Evolutionary conservation across 1,140 invertebrate genomes (phyloP), one percentile per base, ranked within the genome.

Genomic region (Micrasema longulum): DNA sequence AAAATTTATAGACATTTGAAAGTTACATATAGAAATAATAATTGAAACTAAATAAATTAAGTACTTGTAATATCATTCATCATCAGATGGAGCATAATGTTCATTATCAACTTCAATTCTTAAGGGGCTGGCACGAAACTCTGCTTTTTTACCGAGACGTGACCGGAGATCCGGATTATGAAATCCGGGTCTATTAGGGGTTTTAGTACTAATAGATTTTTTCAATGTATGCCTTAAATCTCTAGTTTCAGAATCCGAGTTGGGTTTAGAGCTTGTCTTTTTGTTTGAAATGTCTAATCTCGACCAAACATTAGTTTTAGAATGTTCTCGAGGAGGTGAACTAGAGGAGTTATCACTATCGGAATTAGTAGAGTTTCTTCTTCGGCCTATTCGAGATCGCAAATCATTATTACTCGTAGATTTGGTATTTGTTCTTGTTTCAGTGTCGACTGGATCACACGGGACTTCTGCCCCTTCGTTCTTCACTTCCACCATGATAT

Each of bases 301-400:
- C 0, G 87, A 83, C 88, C 88, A 89, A n/a, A 89, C 87, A 77
- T 83, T 83, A 0, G 81, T 79, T 65, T 84, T 76, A 48, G 79
- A 79, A 31, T 83, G 83, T 72, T 85, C 85, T 6, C 79, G 81
- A 11, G 80, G 79, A 80, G 11, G 79, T 78, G 41, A 79, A 31
- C 22, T 48, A n/a, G 60, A 64, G 7, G 60, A 36, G 48, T 81
- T 77, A 67, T 78, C 79, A 55, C 76, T 77, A 7, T 75, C 60
- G 31, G 75, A 77, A 57, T 69, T 69, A 50, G 41, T 55, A 14
- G 72, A 74, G 43, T 74, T 35, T 65, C 43, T 68, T 65, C 69
- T 50, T 48, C 36, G 48, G 3, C 72, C 72, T 31, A 74, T 66
- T 64, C 72, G 64, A 10, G 62, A 72, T 52, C 68, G 36, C 23